phyloP scores from a whole-genome alignment of 2,888 invertebrate species.

The Anodontia alba region DNA sequence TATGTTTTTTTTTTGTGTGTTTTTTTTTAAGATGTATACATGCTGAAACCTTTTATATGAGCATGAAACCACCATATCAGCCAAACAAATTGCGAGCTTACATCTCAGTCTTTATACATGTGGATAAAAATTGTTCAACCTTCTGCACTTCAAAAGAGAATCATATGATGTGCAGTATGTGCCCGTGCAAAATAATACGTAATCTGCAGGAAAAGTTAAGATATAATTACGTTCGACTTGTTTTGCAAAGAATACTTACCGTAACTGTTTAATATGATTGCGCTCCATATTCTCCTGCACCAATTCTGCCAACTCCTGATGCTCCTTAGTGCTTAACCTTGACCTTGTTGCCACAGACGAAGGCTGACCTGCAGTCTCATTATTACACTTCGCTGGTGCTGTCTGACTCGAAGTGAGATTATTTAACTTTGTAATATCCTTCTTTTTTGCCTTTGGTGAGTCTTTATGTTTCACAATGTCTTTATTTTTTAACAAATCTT shows the following conservation, averaged over 20 bases:
- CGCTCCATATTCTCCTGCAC: conserved; percentile 95
- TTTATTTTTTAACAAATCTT: conserved; percentile 63
- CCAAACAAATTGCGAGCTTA: no score
- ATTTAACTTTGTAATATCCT: conserved; percentile 68
- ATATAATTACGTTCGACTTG: no score
- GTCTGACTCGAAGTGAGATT: conserved; percentile 60
- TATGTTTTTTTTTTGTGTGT: no score
- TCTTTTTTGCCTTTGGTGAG: conserved; percentile 62
- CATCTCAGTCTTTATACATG: no score
- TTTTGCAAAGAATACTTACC: conserved; percentile 71
- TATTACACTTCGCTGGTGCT: conserved; percentile 69
- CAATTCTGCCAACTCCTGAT: conserved; percentile 92
- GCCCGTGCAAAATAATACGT: no score
- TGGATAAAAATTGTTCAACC: no score
- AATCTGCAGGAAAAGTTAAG: no score
- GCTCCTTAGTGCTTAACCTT: conserved; percentile 70
- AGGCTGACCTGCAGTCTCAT: conserved; percentile 60
- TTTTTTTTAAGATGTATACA: no score
- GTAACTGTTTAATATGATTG: conserved; percentile 77
- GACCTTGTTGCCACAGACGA: conserved; percentile 46
- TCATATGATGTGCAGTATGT: no score
- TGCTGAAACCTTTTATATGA: no score
- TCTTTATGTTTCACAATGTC: conserved; percentile 67
- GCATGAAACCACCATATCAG: no score
- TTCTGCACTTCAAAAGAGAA: no score